Conservation (phyloP, 2,113 vertebrate species). For the Campylomormyrus tamandua region DNA sequence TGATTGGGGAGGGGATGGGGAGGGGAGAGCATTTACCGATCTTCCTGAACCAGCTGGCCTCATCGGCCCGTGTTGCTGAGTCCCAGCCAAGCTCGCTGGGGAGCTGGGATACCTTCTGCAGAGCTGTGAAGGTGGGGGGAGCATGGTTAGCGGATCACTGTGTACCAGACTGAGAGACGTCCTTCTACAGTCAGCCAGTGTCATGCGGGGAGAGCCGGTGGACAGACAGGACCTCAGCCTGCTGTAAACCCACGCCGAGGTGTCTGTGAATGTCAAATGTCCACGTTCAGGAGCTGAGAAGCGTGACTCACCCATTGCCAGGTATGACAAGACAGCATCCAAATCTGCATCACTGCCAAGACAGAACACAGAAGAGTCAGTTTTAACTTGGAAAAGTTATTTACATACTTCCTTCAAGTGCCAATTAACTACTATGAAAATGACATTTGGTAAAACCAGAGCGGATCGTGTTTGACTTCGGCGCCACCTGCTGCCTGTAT, state of each 20-base stretch:
- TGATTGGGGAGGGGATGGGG: background rate
- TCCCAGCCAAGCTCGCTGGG: slow-evolving; percentile 35
- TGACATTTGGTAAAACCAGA: background rate
- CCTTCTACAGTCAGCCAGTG: background rate
- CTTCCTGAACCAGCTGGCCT: slow-evolving; percentile 87
- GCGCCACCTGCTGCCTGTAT: background rate
- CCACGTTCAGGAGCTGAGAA: background rate
- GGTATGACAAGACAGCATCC: slow-evolving; percentile 58
- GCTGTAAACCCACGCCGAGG: background rate
- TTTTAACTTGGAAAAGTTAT: background rate
- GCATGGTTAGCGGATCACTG: background rate
- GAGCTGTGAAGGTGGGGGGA: slow-evolving; percentile 52
- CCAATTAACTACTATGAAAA: background rate
- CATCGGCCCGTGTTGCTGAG: slow-evolving; percentile 51
- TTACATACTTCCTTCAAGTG: background rate
- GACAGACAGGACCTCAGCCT: background rate
- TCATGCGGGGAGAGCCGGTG: background rate
- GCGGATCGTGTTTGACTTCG: background rate
- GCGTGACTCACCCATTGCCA: slow-evolving; percentile 67
- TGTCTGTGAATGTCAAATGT: background rate
- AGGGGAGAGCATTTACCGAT: slow-evolving; percentile 59
- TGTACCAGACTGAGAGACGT: background rate
- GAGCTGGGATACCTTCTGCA: slow-evolving; percentile 48
- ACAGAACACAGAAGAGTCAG: slow-evolving; percentile 1
- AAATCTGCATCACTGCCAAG: slow-evolving; percentile 55